Evolutionary conservation across 1,140 invertebrate genomes (phyloP).

Genomic region (Ylistrum balloti): DNA sequence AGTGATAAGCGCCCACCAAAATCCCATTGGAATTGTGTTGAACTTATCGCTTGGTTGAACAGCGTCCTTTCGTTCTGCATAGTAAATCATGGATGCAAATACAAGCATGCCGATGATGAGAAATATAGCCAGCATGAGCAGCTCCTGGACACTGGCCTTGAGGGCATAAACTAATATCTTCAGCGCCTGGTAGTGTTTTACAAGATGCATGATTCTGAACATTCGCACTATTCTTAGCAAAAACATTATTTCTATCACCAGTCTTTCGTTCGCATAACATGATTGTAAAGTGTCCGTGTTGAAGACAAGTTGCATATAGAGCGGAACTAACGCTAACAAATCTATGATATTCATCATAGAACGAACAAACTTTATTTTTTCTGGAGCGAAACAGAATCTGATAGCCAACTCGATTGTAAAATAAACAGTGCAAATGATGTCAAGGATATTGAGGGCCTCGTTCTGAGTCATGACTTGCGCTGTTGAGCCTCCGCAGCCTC

Average conservation of each 20-base stretch:
- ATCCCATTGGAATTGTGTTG: slow-evolving; percentile 81
- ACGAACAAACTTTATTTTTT: slow-evolving; percentile 81
- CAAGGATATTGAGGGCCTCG: slow-evolving; percentile 71
- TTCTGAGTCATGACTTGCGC: slow-evolving; percentile 65
- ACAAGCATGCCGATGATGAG: slow-evolving; percentile 98
- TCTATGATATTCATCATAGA: slow-evolving; percentile 84
- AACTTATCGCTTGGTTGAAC: slow-evolving; percentile 74
- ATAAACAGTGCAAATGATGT: slow-evolving; percentile 82
- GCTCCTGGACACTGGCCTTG: slow-evolving; percentile 79
- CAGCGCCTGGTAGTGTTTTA: slow-evolving; percentile 79
- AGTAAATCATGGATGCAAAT: slow-evolving; percentile 98
- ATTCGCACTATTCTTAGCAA: slow-evolving; percentile 79
- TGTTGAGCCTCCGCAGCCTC: slow-evolving; percentile 23
- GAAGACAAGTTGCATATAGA: slow-evolving; percentile 79
- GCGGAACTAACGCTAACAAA: slow-evolving; percentile 83
- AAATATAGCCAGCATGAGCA: slow-evolving; percentile 95
- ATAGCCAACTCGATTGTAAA: slow-evolving; percentile 83
- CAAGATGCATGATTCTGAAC: slow-evolving; percentile 81
- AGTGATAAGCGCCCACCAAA: slow-evolving; percentile 85
- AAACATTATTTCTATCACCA: slow-evolving; percentile 79
- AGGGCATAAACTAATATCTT: slow-evolving; percentile 80
- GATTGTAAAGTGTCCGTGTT: slow-evolving; percentile 67
- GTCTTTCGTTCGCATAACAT: slow-evolving; percentile 76
- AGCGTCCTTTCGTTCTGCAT: slow-evolving; percentile 90
- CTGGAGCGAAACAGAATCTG: slow-evolving; percentile 82